Evolutionary conservation across 2,797 vertebrate genomes (phyloP).

Genomic region (Carcharodon carcharias): DNA sequence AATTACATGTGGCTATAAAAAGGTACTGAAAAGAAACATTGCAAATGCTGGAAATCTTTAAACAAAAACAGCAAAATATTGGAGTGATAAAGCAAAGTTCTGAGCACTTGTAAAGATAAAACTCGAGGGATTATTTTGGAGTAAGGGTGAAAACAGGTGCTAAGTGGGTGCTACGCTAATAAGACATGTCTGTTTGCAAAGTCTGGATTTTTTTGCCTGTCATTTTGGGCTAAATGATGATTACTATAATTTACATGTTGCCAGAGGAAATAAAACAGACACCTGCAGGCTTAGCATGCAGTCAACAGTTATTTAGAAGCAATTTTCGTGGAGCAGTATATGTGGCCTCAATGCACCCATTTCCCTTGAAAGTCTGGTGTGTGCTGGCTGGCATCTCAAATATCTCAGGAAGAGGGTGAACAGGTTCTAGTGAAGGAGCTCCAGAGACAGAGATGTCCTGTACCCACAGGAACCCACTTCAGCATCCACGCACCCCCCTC

Average conservation of each 20-base stretch:
- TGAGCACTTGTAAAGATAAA: neutral
- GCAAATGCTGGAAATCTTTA: neutral
- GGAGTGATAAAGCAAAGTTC: neutral
- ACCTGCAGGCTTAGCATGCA: neutral
- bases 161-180: neutral
- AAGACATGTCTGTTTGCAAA: neutral
- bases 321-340: neutral
- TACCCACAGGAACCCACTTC: too few relatives aligned
- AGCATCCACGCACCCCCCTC: neutral
- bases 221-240: neutral
- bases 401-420: neutral
- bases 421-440: neutral
- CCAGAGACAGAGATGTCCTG: neutral
- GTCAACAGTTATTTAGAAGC: neutral
- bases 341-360: neutral
- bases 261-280: neutral
- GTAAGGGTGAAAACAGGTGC: neutral
- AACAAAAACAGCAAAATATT: neutral
- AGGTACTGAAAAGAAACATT: neutral
- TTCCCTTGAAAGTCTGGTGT: neutral
- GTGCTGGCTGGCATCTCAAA: neutral
- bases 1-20: neutral
- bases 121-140: neutral
- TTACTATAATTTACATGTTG: neutral
- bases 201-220: neutral